Base-by-base conservation (phyloP, 2,888 invertebrate species). In the Orthosia cruda region DNA sequence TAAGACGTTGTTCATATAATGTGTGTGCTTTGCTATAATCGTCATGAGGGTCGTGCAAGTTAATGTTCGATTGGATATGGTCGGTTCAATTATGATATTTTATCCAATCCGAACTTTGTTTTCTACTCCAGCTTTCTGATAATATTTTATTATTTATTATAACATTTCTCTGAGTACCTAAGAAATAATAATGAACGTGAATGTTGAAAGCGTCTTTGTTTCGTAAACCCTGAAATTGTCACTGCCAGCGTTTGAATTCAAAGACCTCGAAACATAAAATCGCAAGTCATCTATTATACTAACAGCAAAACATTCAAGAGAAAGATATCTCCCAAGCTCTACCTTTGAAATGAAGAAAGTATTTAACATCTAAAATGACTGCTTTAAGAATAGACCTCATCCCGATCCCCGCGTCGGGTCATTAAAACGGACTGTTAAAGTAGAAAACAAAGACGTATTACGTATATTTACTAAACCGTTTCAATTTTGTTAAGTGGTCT, bases 401-500 rank as follows among this genome's bases (percentile, higher is more conserved):
- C 49, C 40, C 57, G n/a, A 20, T 64, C 40, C 58, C 74, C 71
- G 59, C 63, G 58, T 49, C 54, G 72, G 73, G 66, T 84, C 86
- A 89, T 90, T 89, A 89, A 88, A 86, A 84, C 49, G 65, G 83
- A 81, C 85, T 83, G 72, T 87, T 86, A 87, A 88, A 89, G 86
- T 82, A 87, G 66, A 74, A 87, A 89, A 90, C 90, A 89, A 88
- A 92, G 89, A 91, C 83, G 80, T 92, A 91, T 91, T 88, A 87
- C 88, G 82, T 81, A 87, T 90, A 89, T 91, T 89, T 89, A 91
- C 89, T 86, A 87, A 85, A 88, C 88, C 89, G 89, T 93, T 95
- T 93, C 93, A 96, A 96, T 96, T 95, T 94, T 89, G 91, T 92
- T 93, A 94, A 95, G 96, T 96, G 94, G 92, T 92, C 93, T 88